Conservation (phyloP, 1,140 invertebrate genomes). For the Portunus trituberculatus region DNA sequence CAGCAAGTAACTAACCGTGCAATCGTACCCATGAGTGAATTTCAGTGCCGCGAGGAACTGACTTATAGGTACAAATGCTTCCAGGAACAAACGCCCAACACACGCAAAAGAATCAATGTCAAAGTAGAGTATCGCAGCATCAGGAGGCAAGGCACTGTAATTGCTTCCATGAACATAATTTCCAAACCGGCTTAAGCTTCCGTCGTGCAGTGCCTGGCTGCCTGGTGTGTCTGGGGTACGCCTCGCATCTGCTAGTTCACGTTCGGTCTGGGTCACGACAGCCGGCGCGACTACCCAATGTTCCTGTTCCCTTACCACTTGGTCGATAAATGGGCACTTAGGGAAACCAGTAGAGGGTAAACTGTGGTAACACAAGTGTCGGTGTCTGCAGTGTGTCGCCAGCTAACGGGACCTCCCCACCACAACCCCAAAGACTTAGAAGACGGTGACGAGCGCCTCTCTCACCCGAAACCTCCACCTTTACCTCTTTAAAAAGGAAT, state of each 20-base stretch:
- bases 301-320: neutral
- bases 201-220: no score
- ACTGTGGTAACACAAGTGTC: neutral
- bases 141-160: no score
- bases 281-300: neutral
- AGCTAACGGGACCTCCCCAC: neutral
- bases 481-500: neutral
- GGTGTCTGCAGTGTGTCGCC: neutral
- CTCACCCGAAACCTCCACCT: neutral
- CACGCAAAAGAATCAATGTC: no score
- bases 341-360: neutral
- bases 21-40: no score
- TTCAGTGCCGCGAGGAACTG: no score
- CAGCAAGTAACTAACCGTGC: no score
- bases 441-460: neutral
- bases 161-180: no score
- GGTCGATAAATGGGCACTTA: slow-evolving; percentile 1
- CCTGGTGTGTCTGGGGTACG: no score
- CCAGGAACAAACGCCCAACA: no score
- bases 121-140: no score
- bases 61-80: no score
- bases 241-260: neutral
- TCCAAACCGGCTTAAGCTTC: no score
- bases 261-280: neutral
- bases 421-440: neutral